phyloP scores from a whole-genome alignment of 35 echinoderm and acorn worm genomes.

The Stichopus chloronotus region DNA sequence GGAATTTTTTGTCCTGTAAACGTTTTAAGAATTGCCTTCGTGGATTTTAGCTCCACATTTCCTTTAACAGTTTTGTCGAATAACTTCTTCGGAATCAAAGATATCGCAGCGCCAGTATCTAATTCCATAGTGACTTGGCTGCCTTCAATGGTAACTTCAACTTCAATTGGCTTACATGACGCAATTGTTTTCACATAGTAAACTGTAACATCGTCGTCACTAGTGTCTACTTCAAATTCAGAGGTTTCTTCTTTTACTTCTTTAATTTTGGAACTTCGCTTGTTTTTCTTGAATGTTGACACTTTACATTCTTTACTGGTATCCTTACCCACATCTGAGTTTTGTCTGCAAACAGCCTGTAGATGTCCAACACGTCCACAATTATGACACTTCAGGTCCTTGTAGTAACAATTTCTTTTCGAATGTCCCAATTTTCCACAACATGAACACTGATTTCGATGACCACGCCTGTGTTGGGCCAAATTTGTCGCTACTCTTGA shows the following conservation, averaged over 20 bases:
- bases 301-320: not conserved
- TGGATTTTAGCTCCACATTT: conserved; percentile 18
- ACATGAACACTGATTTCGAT: too few relatives aligned
- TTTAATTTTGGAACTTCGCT: conserved; percentile 48
- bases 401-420: not conserved
- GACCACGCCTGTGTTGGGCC: not conserved
- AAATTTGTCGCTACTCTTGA: not conserved
- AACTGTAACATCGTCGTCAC: conserved; percentile 36
- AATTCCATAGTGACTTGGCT: not conserved
- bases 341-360: too few relatives aligned
- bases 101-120: too few relatives aligned
- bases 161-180: conserved; percentile 49
- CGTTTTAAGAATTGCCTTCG: conserved; percentile 33
- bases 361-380: not conserved
- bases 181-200: conserved; percentile 7
- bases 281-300: not conserved
- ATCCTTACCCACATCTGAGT: too few relatives aligned
- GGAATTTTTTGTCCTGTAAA: too few relatives aligned
- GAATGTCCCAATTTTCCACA: too few relatives aligned
- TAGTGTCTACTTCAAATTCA: conserved; percentile 6
- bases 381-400: not conserved
- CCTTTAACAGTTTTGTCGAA: not conserved
- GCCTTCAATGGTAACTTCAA: conserved; percentile 24
- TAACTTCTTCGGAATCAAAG: conserved; percentile 26
- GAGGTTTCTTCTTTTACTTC: conserved; percentile 17